phyloP scores from a whole-genome alignment of 2,888 invertebrate genomes.

The Cephus pulcher region DNA sequence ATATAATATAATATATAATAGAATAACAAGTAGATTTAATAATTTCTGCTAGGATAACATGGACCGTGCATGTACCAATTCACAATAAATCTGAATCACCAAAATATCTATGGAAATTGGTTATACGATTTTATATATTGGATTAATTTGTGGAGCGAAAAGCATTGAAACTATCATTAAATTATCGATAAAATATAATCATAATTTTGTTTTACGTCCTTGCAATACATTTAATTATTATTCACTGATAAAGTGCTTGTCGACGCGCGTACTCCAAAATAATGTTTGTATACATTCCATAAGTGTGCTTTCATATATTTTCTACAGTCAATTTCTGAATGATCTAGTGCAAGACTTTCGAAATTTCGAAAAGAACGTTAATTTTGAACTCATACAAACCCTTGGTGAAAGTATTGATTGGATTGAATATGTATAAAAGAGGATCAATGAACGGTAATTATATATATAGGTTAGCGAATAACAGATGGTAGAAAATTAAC shows the following conservation, averaged over 20 bases:
- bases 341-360: not conserved
- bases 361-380: not conserved
- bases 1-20: too few species aligned
- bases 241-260: not conserved
- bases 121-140: too few species aligned
- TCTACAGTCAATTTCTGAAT: not conserved
- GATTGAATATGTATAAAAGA: not conserved
- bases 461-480: not conserved
- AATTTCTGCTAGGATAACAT: too few species aligned
- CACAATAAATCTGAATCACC: too few species aligned
- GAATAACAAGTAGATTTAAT: not conserved
- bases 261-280: not conserved
- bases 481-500: not conserved
- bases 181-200: too few species aligned
- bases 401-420: not conserved
- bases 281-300: too few species aligned
- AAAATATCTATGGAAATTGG: too few species aligned
- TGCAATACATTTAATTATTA: not conserved
- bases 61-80: too few species aligned
- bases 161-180: too few species aligned
- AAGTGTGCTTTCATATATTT: not conserved
- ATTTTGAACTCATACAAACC: not conserved
- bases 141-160: too few species aligned
- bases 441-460: not conserved
- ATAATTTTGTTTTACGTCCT: too few species aligned